Base-by-base conservation (phyloP, 2,888 invertebrate species). In the Colostygia pectinataria region DNA sequence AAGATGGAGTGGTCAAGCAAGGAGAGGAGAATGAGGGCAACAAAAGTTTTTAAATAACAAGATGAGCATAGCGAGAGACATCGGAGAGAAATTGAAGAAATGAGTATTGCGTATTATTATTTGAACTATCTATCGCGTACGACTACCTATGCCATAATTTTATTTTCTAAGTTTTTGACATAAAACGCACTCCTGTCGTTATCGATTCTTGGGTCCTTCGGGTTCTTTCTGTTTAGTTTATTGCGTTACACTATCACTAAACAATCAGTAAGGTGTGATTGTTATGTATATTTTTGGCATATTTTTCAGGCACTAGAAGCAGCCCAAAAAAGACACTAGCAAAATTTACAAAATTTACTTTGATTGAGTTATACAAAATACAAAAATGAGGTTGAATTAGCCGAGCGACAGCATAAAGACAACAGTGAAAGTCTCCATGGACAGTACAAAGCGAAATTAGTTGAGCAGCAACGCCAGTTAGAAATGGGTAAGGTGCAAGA, bases 1-100 rank as follows among this genome's bases (percentile, higher is more conserved):
- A 91, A 91, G 61, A 89, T 91, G 55, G 92, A 93, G 40, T 88
- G 93, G 64, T 89, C 92, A 52, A 85, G 86, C 49, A 92, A 69
- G 78, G 93, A 80, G 63, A 92, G 72, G 81, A 92, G 71, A 75
- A 89, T 74, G 91, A 92, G 77, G 68, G 86, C 90, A 92, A 43
- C 86, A 88, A 48, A 86, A 84, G 62, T 88, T 88, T 67, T 52
- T 80, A 50, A 64, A 58, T 20, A 87, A 89, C 48, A 89, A 84
- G 64, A 80, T 43, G 84, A 90, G 42, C 85, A 90, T 58, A 71
- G 82, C n/a, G 88, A 91, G 25, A 80, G 83, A 39, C 82, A 90
- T 62, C 77, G 76, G 31, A 65, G 66, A n/a, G 90, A 91, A 55
- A 76, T 90, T 63, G 87, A 88, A 33, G 83, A 86, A 71, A 90